phyloP scores from a whole-genome alignment of 2,888 invertebrate species.

The Melinaea menophilus region DNA sequence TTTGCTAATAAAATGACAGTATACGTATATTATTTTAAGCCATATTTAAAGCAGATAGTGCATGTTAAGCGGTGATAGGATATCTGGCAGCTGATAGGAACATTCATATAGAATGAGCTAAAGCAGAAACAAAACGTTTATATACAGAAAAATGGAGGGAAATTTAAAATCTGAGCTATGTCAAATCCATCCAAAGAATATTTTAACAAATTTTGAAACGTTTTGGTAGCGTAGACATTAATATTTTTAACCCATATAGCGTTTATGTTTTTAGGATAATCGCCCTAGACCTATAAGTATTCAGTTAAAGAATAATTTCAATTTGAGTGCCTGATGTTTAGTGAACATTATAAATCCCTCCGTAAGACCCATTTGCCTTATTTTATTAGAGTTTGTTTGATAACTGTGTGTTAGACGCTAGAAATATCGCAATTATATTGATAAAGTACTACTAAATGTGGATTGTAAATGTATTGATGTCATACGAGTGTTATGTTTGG shows the following conservation, averaged over 20 bases:
- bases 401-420: conserved; percentile 51
- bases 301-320: conserved; percentile 49
- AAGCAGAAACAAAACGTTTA: conserved; percentile 20
- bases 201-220: conserved; percentile 39
- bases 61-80: not conserved
- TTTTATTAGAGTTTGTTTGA: conserved; percentile 66
- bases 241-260: conserved; percentile 9
- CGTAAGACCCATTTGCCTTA: conserved; percentile 71
- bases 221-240: conserved; percentile 15
- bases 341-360: conserved; percentile 68
- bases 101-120: not conserved
- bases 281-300: conserved; percentile 41
- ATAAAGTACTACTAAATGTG: conserved; percentile 27
- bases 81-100: not conserved
- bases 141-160: not conserved
- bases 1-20: not conserved
- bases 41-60: not conserved
- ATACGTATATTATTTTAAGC: conserved; percentile 1
- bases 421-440: conserved; percentile 44
- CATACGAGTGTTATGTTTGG: conserved; percentile 8
- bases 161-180: conserved; percentile 31
- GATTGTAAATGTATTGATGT: conserved; percentile 26
- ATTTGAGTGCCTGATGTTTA: conserved; percentile 71
- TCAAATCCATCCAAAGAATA: conserved; percentile 54
- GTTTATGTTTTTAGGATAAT: conserved; percentile 18